A percentile compares a stretch with the other conserved stretches of the same genome.
phyloP scores from a whole-genome alignment of 2,888 invertebrate genomes.

The Hofmannophila pseudospretella region DNA sequence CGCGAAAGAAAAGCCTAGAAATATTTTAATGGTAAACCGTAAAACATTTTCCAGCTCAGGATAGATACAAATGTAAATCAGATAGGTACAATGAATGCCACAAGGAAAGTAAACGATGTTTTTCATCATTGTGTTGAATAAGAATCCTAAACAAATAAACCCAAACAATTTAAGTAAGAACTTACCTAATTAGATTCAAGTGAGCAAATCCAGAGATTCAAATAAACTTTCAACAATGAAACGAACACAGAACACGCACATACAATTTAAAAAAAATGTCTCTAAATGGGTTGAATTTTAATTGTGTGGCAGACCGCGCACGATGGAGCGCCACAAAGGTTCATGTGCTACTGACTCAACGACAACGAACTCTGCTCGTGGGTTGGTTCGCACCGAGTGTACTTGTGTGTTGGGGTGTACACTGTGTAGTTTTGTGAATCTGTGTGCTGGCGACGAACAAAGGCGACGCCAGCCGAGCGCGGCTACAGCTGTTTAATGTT shows the following conservation, averaged over 20 bases:
- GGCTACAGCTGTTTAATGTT: conserved; percentile 71
- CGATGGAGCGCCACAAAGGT: conserved; percentile 16
- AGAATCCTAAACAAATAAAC: background rate
- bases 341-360: conserved; percentile 40
- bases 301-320: conserved; percentile 24
- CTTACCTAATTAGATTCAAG: conserved; percentile 29
- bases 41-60: too few relatives aligned
- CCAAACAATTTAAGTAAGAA: background rate
- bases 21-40: too few relatives aligned
- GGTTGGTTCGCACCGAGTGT: conserved; percentile 16
- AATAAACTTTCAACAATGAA: conserved; percentile 26
- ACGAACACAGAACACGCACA: conserved; percentile 34
- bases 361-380: conserved; percentile 48
- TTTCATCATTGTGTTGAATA: background rate
- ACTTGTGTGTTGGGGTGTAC: conserved; percentile 16
- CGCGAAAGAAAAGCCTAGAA: too few relatives aligned
- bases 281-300: conserved; percentile 26
- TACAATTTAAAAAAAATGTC: conserved; percentile 21
- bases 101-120: background rate
- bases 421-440: conserved; percentile 25
- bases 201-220: conserved; percentile 28
- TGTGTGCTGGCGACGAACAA: conserved; percentile 42
- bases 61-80: too few relatives aligned
- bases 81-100: too few relatives aligned
- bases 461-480: conserved; percentile 46